Base-by-base conservation (phyloP, 2,797 vertebrate species). In the Cetoscarus ocellatus region DNA sequence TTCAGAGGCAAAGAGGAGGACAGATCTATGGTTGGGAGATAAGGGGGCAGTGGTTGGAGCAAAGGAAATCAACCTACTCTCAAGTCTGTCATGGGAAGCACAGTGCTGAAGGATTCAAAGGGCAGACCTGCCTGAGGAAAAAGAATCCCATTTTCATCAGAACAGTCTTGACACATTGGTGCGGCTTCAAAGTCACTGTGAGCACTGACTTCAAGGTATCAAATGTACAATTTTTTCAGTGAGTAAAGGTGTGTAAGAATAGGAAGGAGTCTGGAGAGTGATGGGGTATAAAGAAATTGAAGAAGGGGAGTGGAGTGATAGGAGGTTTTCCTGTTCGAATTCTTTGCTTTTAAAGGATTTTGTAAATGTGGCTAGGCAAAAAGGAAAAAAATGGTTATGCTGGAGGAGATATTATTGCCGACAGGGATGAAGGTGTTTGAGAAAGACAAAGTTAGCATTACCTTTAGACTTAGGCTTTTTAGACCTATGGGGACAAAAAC, bases 71-170 rank as follows among this genome's bases (percentile, higher is more conserved):
- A 49, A 44, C 59, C 75, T 55, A 13, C 66, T 79, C 63, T 78
- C 54, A 57, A 40, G 53, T 77, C 64, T 74, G 65, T 69, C 84
- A 82, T 61, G 69, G 61, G 76, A 87, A 80, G 80, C 70, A 64
- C 49, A 61, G 70, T 73, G 82, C 61, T 68, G 64, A 82, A 67
- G 63, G 61, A 82, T 91, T 90, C 80, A 88, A 91, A 90, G 85
- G 80, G 85, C 80, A 84, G 64, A 73, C 65, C 49, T 76, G 80
- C 79, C 73, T 35, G 59, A 79, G 71, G 79, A 59, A 56, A 64
- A 84, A 72, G 6, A 61, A 39, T 62, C 55, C 53, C 45, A 81
- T 91, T 91, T 90, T 89, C 85, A 87, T 91, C 83, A 83, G 83
- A 92, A 90, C 75, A 86, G 65, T 70, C 82, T 40, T 78, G 77